Evolutionary conservation across 30 jellyfish, hydroid and myxozoan genomes (phyloP), one percentile per base, ranked within the genome.

Genomic region (Aurelia sp.): DNA sequence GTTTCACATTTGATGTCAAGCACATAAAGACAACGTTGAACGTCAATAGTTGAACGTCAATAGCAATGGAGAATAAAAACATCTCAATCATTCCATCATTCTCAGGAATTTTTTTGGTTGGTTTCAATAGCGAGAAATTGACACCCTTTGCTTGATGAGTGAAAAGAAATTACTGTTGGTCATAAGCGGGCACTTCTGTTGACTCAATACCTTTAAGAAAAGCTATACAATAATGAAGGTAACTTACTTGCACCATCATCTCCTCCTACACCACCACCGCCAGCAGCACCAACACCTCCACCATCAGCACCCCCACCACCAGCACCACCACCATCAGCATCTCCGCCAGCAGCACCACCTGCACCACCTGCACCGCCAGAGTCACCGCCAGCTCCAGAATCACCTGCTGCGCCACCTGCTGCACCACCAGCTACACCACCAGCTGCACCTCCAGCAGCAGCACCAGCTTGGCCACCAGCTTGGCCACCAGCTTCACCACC

Each of bases 331-430:
- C 70, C 88, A 30, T 59, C 84, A 27, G 55, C 91, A 35, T 41
- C 76, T 16, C 74, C 87, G 33, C 91, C 85, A 6, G 51, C 95
- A 6, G 55, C 90, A 50, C 67, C 90, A 5, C 70, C 88, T 51
- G 65, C 84, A 27, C 63, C 91, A 35, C 61, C 76, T 11, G 70
- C 88, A 11, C 75, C 88, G 2, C 88, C 91, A 5, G 65, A 90
- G 12, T 40, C 91, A 16, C 96, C 96, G 30, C 60, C 91, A 21
- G 91, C 88, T 13, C 79, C 96, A 13, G 74, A 64, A 24, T 64
- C 91, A 13, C 78, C 82, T 27, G 68, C 91, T 10, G 72, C 87
- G 21, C 67, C 91, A 5, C 74, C 91, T 1, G 69, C 96, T 9
- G 82, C 96, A 4, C 76, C 96, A 18, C 67, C 78, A 7, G 62